These are phyloP conservation scores for Orthosia gracilis DNA, from an alignment of 2,888 invertebrate genomes.

Conservation along the genomic window DNA sequence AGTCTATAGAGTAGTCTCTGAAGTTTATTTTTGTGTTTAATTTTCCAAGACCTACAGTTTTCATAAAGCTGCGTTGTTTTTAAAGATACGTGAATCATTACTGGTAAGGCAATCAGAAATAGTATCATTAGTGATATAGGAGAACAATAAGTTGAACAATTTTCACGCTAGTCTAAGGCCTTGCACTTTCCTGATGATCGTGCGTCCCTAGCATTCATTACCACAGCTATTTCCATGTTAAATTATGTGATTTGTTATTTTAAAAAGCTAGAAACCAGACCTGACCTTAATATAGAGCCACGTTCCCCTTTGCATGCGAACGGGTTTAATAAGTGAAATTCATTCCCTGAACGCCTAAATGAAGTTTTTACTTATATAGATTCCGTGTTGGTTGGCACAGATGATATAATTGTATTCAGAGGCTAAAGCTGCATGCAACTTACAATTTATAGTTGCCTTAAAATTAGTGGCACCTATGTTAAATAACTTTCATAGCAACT, in stretches of 20 bases:
- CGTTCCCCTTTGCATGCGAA: conserved; percentile 19
- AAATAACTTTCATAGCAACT: too few species aligned
- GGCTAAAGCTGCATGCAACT: too few species aligned
- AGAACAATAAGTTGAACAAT: conserved; percentile 24
- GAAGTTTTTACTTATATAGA: neutral
- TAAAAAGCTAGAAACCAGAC: conserved; percentile 33
- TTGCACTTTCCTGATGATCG: conserved; percentile 69
- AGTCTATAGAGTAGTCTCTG: too few species aligned
- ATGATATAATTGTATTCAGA: neutral
- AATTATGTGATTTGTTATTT: conserved; percentile 58
- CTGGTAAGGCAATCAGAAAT: conserved; percentile 21
- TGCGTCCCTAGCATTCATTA: conserved; percentile 64
- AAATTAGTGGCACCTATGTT: too few species aligned
- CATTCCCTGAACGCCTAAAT: conserved; percentile 3
- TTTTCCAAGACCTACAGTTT: neutral
- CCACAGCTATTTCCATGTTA: conserved; percentile 47
- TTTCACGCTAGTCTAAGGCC: conserved; percentile 51
- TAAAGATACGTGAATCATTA: conserved; percentile 1
- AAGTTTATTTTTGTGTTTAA: neutral
- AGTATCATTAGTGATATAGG: conserved; percentile 11
- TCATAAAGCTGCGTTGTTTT: conserved; percentile 1
- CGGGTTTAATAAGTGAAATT: conserved; percentile 19
- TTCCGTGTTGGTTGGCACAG: neutral
- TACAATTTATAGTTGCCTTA: too few species aligned
- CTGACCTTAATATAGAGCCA: conserved; percentile 19